phyloP scores from a whole-genome alignment of 92 coral and sea anemone genomes.

The Parazoanthus swiftii region DNA sequence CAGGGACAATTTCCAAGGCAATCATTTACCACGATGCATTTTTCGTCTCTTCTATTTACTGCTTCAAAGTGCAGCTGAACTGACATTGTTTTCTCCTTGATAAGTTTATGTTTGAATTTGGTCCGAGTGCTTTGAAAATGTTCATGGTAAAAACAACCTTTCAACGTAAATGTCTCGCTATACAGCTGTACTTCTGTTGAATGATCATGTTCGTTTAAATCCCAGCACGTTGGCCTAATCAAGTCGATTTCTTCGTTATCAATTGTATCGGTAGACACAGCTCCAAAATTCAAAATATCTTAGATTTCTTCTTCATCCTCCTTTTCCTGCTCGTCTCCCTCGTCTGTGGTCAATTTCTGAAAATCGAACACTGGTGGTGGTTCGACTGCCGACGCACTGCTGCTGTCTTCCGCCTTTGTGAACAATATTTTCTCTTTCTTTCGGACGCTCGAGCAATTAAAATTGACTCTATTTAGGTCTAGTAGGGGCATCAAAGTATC shows the following conservation, averaged over 20 bases:
- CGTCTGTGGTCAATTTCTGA: not conserved
- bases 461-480: too few relatives aligned
- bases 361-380: constrained; percentile 17
- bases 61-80: not conserved
- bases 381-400: constrained; percentile 10
- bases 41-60: constrained; percentile 57
- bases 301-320: not conserved
- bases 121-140: constrained; percentile 43
- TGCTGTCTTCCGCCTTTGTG: not conserved
- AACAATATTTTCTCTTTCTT: not conserved
- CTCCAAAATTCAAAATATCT: constrained; percentile 1
- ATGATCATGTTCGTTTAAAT: not conserved
- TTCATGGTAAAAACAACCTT: constrained; percentile 51
- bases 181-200: not conserved
- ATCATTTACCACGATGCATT: constrained; percentile 57
- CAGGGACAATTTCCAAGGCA: constrained; percentile 40
- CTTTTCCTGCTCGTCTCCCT: constrained; percentile 15
- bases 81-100: constrained; percentile 20
- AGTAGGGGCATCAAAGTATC: too few relatives aligned
- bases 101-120: constrained; percentile 21
- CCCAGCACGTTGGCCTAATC: not conserved
- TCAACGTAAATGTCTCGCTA: constrained; percentile 24
- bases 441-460: too few relatives aligned
- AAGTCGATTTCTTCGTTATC: constrained; percentile 8
- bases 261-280: too few relatives aligned